These are phyloP conservation scores for Synergus gifuensis DNA, from an alignment of 2,888 invertebrate genomes.

Conservation along the genomic window DNA sequence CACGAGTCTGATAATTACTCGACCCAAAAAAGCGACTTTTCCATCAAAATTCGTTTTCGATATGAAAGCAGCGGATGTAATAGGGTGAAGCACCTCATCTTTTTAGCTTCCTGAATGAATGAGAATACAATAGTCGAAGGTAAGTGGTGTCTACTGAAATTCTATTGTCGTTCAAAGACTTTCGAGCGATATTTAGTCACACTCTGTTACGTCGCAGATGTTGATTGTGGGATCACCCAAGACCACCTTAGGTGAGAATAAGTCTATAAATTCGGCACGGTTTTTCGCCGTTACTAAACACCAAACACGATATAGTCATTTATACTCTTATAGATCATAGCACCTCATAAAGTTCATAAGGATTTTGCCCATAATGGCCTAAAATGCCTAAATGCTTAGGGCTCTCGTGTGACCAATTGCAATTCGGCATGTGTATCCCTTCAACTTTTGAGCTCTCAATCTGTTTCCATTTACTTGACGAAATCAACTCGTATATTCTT, in stretches of 20 bases:
- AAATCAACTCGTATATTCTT: background rate
- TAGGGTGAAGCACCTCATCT: constrained; percentile 7
- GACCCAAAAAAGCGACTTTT: background rate
- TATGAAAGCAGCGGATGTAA: constrained; percentile 19
- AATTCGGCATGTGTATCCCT: constrained; percentile 54
- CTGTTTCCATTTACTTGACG: constrained; percentile 46
- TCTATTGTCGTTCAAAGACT: constrained; percentile 25
- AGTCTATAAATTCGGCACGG: constrained; percentile 68
- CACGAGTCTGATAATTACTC: background rate
- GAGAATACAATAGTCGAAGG: constrained; percentile 19
- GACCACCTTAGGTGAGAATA: constrained; percentile 62
- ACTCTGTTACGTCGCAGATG: constrained; percentile 62
- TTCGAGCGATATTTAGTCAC: constrained; percentile 60
- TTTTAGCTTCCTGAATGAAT: constrained; percentile 19
- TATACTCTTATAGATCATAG: constrained; percentile 45
- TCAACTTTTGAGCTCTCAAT: constrained; percentile 50
- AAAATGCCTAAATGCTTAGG: constrained; percentile 41
- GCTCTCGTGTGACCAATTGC: constrained; percentile 60
- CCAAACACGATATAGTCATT: constrained; percentile 46
- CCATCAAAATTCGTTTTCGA: constrained; percentile 5
- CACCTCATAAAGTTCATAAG: constrained; percentile 47
- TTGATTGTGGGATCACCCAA: constrained; percentile 49
- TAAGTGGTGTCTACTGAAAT: constrained; percentile 36
- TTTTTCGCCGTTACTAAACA: constrained; percentile 54
- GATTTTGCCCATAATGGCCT: constrained; percentile 30